Evolutionary conservation across 2,113 vertebrate genomes (phyloP).

Genomic region (Crotalus viridis): DNA sequence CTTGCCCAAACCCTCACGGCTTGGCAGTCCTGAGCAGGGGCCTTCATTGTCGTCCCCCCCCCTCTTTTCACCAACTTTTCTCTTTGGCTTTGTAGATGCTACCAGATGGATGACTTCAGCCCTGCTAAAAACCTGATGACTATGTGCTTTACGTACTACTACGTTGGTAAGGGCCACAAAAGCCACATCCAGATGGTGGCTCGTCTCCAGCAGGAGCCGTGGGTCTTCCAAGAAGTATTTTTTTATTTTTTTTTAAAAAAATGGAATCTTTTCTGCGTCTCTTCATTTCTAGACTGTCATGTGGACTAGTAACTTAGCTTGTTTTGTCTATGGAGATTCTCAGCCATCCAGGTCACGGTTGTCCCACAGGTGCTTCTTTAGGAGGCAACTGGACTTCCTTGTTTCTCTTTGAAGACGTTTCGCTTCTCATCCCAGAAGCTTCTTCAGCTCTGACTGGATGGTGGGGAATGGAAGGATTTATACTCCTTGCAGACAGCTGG

Average conservation of each 20-base stretch:
- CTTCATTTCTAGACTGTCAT: neutral
- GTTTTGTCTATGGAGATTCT: too few species aligned
- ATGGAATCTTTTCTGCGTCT: neutral
- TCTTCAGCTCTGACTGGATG: too few species aligned
- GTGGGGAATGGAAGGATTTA: too few species aligned
- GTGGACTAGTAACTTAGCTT: neutral
- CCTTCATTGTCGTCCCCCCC: too few species aligned
- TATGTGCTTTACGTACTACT: conserved; percentile 98
- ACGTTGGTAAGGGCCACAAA: conserved; percentile 77
- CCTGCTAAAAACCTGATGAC: conserved; percentile 99
- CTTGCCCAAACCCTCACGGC: too few species aligned
- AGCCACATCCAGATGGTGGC: neutral
- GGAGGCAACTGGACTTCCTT: too few species aligned
- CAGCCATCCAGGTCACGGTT: too few species aligned
- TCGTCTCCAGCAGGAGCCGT: neutral
- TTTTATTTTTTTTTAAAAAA: neutral
- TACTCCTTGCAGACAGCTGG: too few species aligned
- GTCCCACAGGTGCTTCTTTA: too few species aligned
- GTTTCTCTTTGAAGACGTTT: too few species aligned
- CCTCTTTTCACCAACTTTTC: neutral
- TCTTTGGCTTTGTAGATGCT: conserved; percentile 74
- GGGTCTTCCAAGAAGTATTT: neutral
- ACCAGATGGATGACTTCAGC: conserved; percentile 95
- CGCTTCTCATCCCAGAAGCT: too few species aligned
- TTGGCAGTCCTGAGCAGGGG: too few species aligned